Percentiles rank a stretch among this genome's conserved stretches.
phyloP scores from a whole-genome alignment of 2,113 vertebrate species.

The Chunga burmeisteri region DNA sequence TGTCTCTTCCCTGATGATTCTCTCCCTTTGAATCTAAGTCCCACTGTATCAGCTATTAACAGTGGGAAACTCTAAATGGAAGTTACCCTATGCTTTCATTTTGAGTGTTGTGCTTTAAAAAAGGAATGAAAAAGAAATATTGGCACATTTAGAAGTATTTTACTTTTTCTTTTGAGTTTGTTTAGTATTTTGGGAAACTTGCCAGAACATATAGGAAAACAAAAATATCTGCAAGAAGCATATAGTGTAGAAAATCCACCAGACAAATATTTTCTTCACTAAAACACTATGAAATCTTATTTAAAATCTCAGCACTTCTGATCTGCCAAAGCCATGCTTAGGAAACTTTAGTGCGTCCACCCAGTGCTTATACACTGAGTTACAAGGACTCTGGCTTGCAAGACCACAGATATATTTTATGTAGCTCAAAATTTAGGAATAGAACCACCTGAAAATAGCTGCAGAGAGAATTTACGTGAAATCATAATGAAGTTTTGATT shows the following conservation, averaged over 20 bases:
- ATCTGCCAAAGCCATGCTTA: neutral
- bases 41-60: neutral
- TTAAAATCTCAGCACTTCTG: neutral
- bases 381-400: neutral
- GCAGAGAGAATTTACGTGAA: neutral
- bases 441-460: neutral
- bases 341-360: neutral
- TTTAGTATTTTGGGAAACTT: neutral
- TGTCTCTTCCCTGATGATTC: neutral
- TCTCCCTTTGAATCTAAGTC: neutral
- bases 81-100: neutral
- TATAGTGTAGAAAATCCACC: neutral
- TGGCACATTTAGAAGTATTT: neutral
- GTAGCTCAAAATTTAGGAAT: neutral
- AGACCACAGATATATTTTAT: neutral
- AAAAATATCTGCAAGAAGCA: neutral
- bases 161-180: neutral
- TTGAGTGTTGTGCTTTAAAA: neutral
- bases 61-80: neutral
- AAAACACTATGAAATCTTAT: neutral
- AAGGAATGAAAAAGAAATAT: neutral
- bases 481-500: neutral
- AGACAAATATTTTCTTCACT: neutral
- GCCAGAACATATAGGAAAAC: neutral
- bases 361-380: neutral